Evolutionary conservation across 2,888 invertebrate genomes (phyloP), one percentile per base, ranked within the genome.

Genomic region (Lobophora halterata): DNA sequence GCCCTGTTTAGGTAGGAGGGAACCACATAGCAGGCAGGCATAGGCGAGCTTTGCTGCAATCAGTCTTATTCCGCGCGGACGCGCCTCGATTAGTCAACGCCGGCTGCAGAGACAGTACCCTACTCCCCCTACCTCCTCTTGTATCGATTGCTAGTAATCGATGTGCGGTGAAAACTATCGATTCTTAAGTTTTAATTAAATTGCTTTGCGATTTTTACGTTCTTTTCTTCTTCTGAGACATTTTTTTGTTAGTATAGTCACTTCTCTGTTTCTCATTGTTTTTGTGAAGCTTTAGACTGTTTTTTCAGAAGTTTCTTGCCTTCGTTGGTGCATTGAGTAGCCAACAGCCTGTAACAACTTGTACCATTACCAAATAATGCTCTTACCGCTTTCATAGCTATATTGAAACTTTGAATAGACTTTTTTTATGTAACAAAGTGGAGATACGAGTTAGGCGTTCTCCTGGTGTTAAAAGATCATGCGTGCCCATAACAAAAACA

Each of bases 31-130:
- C 71, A 70, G 71, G 75, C 82, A 79, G 78, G 82, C 82, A 80
- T 79, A 79, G 81, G 75, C 79, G 71, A 79, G 78, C 77, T 70
- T 71, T 65, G 65, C 61, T 68, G 81, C 81, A 79, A 87, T 87
- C 86, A 82, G 79, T 87, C 86, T 87, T 86, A 81, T 86, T 87
- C 86, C 86, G 76, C 80, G 83, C 81, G 82, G 87, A 85, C 87
- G 85, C 80, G 79, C 72, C 71, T 61, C 85, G 77, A 86, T 86
- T 86, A 86, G 83, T 86, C 85, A 86, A 83, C 82, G 86, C 83
- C 85, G 68, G 72, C 69, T 76, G 80, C 86, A 87, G 87, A 85
- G 83, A 86, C 86, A 83, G 68, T 71, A 56, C 65, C 57, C 61
- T 48, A 55, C 44, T 59, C 70, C 74, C 74, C 71, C 75, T 52